phyloP scores from a whole-genome alignment of 2,888 invertebrate genomes.

The Lagria hirta region DNA sequence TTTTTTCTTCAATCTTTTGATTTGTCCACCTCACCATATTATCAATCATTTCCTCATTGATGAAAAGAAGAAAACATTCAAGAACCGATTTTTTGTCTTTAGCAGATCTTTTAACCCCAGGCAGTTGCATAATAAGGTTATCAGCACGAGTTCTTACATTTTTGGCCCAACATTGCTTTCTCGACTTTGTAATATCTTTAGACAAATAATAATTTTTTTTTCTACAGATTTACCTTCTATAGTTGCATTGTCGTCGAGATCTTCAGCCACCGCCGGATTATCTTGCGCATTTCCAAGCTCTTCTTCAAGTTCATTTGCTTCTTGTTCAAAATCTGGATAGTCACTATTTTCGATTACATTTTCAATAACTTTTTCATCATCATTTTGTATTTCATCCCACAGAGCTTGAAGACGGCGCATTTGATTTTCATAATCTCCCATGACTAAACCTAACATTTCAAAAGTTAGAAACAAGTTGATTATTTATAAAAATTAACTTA shows the following conservation, averaged over 20 bases:
- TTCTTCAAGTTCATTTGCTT: slow-evolving; percentile 4
- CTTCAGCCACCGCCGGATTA: slow-evolving; percentile 4
- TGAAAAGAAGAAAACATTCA: slow-evolving; percentile 1
- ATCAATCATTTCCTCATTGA: neutral
- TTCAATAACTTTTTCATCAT: slow-evolving; percentile 1
- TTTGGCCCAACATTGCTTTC: too few relatives aligned
- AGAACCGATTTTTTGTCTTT: neutral
- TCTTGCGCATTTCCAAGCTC: too few relatives aligned
- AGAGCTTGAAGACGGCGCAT: too few relatives aligned
- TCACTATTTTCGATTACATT: slow-evolving; percentile 3
- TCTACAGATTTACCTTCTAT: slow-evolving; percentile 1
- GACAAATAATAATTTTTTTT: too few relatives aligned
- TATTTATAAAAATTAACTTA: too few relatives aligned
- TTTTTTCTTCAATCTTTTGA: slow-evolving; percentile 2
- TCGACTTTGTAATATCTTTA: too few relatives aligned
- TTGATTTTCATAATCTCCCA: too few relatives aligned
- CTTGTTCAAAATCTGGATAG: slow-evolving; percentile 4
- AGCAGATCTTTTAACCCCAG: neutral
- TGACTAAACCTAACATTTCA: too few relatives aligned
- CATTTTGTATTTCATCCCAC: too few relatives aligned
- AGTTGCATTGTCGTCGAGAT: neutral
- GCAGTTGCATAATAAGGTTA: neutral
- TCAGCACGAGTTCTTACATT: slow-evolving; percentile 1
- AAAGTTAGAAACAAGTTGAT: too few relatives aligned
- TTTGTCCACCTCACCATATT: neutral